Conservation (phyloP, 2,113 vertebrate genomes). For the Arothron firmamentum region DNA sequence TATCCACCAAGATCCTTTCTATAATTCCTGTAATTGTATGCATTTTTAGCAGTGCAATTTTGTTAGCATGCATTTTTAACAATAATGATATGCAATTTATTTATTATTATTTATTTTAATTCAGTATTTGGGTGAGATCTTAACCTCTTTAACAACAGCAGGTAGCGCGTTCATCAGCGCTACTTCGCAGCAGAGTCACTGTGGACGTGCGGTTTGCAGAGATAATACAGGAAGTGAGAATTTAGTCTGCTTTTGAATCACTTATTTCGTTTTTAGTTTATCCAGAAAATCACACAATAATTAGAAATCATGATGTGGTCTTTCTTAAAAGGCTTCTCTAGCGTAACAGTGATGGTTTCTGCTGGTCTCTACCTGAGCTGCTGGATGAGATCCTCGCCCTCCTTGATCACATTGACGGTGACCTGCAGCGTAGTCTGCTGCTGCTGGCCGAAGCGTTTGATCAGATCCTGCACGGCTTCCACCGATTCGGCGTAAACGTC, state of each 20-base stretch:
- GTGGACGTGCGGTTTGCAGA: too few relatives aligned
- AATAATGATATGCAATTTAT: neutral
- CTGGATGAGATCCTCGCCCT: conserved; percentile 97
- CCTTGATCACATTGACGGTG: conserved; percentile 98
- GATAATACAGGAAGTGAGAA: neutral
- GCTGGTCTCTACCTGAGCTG: conserved; percentile 84
- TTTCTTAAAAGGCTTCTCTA: too few relatives aligned
- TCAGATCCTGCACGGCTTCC: conserved; percentile 97
- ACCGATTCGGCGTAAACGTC: conserved; percentile 98
- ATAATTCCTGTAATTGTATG: conserved; percentile 28
- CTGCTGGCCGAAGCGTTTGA: conserved; percentile 97
- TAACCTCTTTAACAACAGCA: too few relatives aligned
- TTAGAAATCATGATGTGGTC: too few relatives aligned
- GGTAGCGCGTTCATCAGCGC: too few relatives aligned
- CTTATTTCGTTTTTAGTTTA: neutral
- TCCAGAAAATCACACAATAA: too few relatives aligned
- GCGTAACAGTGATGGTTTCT: too few relatives aligned
- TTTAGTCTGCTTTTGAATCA: neutral
- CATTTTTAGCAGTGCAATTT: neutral
- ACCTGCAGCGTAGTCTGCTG: conserved; percentile 97
- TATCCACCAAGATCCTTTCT: conserved; percentile 23
- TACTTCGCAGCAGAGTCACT: too few relatives aligned
- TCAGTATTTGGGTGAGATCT: too few relatives aligned
- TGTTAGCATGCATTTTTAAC: neutral
- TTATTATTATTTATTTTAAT: too few relatives aligned